These are phyloP conservation scores for Zeus faber DNA, from an alignment of 2,113 vertebrate species.

Conservation along the genomic window DNA sequence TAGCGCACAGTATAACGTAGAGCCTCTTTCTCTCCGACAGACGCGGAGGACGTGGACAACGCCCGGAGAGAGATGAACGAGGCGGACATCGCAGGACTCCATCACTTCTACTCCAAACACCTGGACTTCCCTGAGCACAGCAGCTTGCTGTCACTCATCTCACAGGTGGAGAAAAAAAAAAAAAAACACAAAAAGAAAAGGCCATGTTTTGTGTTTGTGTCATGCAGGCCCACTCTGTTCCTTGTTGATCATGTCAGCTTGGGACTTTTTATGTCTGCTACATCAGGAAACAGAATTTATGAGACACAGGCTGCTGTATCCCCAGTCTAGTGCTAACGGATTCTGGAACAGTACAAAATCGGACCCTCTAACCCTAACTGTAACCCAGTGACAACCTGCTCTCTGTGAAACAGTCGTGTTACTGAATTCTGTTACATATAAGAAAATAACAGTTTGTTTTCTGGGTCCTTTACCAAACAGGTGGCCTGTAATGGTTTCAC, in stretches of 20 bases:
- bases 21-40: conserved; percentile 76
- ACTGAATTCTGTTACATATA: not conserved
- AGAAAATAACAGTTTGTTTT: not conserved
- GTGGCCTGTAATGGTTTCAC: conserved; percentile 97
- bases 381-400: not conserved
- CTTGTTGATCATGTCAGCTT: not conserved
- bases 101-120: conserved; percentile 93
- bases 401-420: not conserved
- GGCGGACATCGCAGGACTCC: conserved; percentile 84
- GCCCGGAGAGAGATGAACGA: conserved; percentile 86
- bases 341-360: not conserved
- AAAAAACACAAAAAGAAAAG: not conserved
- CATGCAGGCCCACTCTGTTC: not conserved
- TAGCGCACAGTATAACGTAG: too few relatives aligned
- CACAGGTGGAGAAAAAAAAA: conserved; percentile 78
- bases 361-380: too few relatives aligned
- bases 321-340: not conserved
- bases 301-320: not conserved
- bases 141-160: conserved; percentile 83
- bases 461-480: too few relatives aligned
- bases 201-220: not conserved
- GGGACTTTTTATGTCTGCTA: not conserved
- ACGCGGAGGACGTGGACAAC: conserved; percentile 89
- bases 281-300: too few relatives aligned
- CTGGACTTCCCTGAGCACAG: conserved; percentile 83